phyloP scores from a whole-genome alignment of 2,113 vertebrate species.

The Otus sunia region DNA sequence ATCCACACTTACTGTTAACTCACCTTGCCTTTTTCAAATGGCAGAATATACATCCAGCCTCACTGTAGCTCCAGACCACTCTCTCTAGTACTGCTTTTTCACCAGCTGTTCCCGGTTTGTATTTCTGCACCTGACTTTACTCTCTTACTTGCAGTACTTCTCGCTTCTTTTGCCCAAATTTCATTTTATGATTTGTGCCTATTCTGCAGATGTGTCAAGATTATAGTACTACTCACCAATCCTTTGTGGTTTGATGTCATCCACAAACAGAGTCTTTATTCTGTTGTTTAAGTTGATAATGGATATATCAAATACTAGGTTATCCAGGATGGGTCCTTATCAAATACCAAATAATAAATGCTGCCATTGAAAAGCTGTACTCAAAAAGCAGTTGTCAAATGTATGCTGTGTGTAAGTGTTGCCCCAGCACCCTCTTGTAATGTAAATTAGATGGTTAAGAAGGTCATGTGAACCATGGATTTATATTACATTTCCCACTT shows the following conservation, averaged over 20 bases:
- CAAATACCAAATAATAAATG: background rate
- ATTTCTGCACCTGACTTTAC: background rate
- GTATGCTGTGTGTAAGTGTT: background rate
- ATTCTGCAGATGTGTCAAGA: background rate
- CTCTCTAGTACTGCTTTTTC: background rate
- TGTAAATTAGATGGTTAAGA: background rate
- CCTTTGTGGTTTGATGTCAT: background rate
- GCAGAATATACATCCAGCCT: background rate
- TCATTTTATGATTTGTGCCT: background rate
- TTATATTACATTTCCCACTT: background rate
- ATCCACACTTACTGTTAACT: background rate
- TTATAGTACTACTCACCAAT: background rate
- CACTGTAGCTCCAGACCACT: background rate
- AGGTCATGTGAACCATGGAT: background rate
- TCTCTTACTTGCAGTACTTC: background rate
- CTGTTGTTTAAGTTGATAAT: background rate
- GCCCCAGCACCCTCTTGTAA: background rate
- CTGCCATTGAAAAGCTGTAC: background rate
- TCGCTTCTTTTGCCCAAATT: fast-evolving
- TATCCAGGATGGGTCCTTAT: background rate
- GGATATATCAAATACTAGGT: background rate
- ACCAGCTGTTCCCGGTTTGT: background rate
- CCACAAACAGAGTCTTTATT: background rate
- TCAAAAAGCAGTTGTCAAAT: background rate
- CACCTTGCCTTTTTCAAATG: background rate